Conservation (phyloP, 2,888 invertebrate genomes). For the Itoplectis maculator region DNA sequence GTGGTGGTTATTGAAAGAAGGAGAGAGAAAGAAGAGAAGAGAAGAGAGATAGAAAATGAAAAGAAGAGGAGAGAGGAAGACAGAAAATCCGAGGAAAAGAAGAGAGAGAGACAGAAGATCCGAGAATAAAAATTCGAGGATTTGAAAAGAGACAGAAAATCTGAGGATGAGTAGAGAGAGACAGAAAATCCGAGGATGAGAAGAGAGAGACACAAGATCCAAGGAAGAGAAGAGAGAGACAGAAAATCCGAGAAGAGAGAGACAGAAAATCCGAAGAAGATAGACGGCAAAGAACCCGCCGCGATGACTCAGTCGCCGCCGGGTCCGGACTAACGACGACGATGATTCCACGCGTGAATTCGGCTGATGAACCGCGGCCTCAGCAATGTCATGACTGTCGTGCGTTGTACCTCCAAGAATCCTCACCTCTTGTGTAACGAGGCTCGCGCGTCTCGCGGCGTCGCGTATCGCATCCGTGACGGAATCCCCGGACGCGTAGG, state of each 20-base stretch:
- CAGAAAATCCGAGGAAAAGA: neutral
- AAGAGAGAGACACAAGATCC: constrained; percentile 31
- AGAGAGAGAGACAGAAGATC: constrained; percentile 29
- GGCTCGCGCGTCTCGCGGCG: too few relatives aligned
- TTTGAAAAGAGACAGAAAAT: too few relatives aligned
- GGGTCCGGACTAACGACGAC: constrained; percentile 39
- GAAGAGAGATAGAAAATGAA: neutral
- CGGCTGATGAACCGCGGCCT: constrained; percentile 59
- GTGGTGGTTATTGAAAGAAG: constrained; percentile 28
- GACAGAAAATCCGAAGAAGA: too few relatives aligned
- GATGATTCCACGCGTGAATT: constrained; percentile 51
- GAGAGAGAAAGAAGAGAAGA: constrained; percentile 16
- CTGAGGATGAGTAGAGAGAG: constrained; percentile 9
- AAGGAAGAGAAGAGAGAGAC: too few relatives aligned
- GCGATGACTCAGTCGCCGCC: constrained; percentile 67
- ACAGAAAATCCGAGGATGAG: too few relatives aligned
- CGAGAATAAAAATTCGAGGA: too few relatives aligned
- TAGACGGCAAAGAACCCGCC: neutral
- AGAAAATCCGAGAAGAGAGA: constrained; percentile 4
- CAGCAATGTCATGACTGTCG: constrained; percentile 51
- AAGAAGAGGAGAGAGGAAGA: constrained; percentile 3
- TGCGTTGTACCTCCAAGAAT: constrained; percentile 22
- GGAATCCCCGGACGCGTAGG: too few relatives aligned
- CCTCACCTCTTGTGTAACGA: neutral
- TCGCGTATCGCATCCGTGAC: too few relatives aligned